These are phyloP conservation scores for Hippocampus barbouri DNA, from an alignment of 2,113 vertebrate genomes.

Conservation along the genomic window DNA sequence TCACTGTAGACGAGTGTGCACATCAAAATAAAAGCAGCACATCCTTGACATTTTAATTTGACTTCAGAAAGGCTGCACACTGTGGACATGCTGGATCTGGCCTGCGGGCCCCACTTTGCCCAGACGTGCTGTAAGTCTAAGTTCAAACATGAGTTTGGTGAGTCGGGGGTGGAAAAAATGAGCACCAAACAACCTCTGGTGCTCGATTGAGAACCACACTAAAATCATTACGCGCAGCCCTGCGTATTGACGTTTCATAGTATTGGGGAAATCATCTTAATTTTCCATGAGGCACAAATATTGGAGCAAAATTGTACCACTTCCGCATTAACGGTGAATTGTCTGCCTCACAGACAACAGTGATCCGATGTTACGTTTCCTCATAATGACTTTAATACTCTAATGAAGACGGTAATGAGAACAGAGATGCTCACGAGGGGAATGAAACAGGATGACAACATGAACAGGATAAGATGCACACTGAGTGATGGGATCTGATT, in stretches of 20 bases:
- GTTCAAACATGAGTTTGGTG: no score
- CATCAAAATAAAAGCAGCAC: no score
- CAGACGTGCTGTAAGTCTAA: no score
- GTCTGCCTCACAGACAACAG: conserved; percentile 23
- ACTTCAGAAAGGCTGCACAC: no score
- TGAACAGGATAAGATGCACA: not conserved
- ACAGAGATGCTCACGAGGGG: not conserved
- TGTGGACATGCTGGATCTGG: no score
- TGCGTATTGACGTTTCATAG: not conserved
- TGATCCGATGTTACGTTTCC: conserved; percentile 21
- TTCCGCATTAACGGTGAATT: conserved; percentile 21
- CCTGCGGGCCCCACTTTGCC: no score
- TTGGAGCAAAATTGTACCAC: conserved; percentile 9
- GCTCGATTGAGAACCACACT: no score
- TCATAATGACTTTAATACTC: conserved; percentile 13
- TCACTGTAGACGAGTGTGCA: no score
- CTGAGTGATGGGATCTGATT: not conserved
- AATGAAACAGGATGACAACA: conserved; percentile 2
- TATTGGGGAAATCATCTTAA: not conserved
- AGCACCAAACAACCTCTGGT: no score
- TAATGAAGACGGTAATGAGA: not conserved
- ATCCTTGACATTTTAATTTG: no score
- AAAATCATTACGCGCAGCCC: no score
- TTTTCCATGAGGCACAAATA: not conserved
- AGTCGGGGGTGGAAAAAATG: no score